Evolutionary conservation across 2,797 vertebrate genomes (phyloP).

Genomic region (Alcedo atthis): DNA sequence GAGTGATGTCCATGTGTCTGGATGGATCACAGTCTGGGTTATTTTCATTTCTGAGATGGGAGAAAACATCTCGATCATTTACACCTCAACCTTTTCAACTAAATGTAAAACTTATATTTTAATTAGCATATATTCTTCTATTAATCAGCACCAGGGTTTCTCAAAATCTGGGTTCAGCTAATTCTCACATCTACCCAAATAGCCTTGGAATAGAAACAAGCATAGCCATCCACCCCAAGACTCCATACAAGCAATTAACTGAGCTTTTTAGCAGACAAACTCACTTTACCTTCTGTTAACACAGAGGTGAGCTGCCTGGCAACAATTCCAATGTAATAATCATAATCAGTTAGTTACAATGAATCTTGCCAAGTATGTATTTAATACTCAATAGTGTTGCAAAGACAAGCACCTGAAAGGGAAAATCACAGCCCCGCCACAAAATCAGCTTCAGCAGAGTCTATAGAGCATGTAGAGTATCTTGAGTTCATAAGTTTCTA

Average conservation of each 20-base stretch:
- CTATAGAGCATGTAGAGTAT: not conserved
- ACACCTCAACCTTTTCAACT: not conserved
- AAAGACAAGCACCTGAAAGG: not conserved
- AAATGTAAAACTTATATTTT: not conserved
- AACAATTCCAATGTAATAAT: conserved; percentile 38
- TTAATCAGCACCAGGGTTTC: not conserved
- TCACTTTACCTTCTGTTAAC: conserved; percentile 35
- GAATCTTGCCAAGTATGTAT: not conserved
- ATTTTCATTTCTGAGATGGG: not conserved
- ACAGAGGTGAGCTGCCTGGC: conserved; percentile 36
- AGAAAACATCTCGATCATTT: not conserved
- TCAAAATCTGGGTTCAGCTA: not conserved
- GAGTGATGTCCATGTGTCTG: not conserved
- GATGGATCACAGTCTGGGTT: not conserved
- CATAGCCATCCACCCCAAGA: not conserved
- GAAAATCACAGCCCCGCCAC: not conserved
- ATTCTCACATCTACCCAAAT: not conserved
- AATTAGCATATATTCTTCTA: not conserved
- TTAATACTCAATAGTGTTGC: conserved; percentile 18
- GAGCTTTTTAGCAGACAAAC: conserved; percentile 5
- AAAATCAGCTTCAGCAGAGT: not conserved
- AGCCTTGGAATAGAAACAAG: not conserved
- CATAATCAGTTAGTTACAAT: not conserved
- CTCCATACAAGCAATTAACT: not conserved
- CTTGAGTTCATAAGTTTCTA: not conserved